Evolutionary conservation across 2,888 invertebrate genomes (phyloP), one percentile per base, ranked within the genome.

Genomic region (Cerastis rubricosa): DNA sequence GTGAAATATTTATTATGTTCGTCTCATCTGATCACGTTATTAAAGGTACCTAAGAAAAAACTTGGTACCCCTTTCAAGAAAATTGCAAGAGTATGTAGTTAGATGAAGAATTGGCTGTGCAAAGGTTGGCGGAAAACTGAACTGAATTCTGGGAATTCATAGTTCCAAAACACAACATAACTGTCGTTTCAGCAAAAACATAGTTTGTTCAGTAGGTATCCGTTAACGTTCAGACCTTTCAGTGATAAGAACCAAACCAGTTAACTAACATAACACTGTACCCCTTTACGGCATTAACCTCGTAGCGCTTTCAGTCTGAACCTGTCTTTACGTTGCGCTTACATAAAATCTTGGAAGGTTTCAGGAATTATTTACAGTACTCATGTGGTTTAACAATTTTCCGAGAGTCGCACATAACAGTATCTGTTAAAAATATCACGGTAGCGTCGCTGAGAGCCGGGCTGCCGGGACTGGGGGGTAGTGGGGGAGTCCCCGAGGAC

Each of bases 381-480:
- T 80, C 82, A 71, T 72, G 84, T 77, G 83, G 80, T 77, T 81
- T 74, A 87, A 84, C 81, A 86, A 87, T 87, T 88, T 91, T 91
- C 88, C 88, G 88, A 88, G 87, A 90, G 86, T 88, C 76, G 88
- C 84, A 83, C 83, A 90, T 87, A 90, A 89, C 88, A 90, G 90
- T 89, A 89, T 89, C 89, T 89, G 94, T 96, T 94, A 95, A 96
- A 96, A 96, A 96, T 94, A 96, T 95, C 93, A 95, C 94, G 90
- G 93, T 92, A 90, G 86, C 90, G 90, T 92, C 90, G 92, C 91
- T 92, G 91, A 85, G 88, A 81, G 90, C 89, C 64, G 81, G 78
- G 78, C 78, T 81, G 78, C 81, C 90, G 90, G 91, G 90, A 88
- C 86, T 88, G 92, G 94, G 92, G 92, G 93, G 91, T 90, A 90